These are phyloP conservation scores for Ormia ochracea DNA, from an alignment of 2,888 invertebrate species.

Conservation along the genomic window DNA sequence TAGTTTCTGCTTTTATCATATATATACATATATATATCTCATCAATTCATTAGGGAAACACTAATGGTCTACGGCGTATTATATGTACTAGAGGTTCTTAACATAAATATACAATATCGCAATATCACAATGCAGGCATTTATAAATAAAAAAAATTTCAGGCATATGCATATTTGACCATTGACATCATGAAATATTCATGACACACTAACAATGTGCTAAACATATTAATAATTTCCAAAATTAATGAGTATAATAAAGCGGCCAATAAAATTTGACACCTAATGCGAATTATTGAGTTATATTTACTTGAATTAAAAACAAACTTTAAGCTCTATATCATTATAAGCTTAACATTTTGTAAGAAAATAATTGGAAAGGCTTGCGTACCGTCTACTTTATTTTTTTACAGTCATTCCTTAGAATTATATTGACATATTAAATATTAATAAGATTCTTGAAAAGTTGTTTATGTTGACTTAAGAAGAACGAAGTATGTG, in stretches of 20 bases:
- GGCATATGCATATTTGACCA: no score
- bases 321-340: no score
- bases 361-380: no score
- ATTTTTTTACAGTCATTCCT: constrained; percentile 17
- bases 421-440: constrained; percentile 49
- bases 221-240: no score
- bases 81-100: constrained; percentile 37
- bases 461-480: constrained; percentile 61
- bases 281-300: no score
- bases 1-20: constrained; percentile 1
- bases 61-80: constrained; percentile 47
- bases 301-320: no score
- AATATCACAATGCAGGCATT: constrained; percentile 37
- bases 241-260: no score
- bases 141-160: neutral
- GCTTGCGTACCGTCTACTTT: neutral
- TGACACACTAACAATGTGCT: no score
- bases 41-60: constrained; percentile 64
- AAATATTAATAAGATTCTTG: constrained; percentile 62
- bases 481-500: constrained; percentile 17
- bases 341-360: no score
- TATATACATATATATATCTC: constrained; percentile 47
- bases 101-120: constrained; percentile 54
- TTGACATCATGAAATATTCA: no score
- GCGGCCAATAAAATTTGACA: no score